A percentile compares a stretch with the other conserved stretches of the same genome.
Evolutionary conservation across 2,888 invertebrate genomes (phyloP).

Genomic region (Parochlus steinenii): DNA sequence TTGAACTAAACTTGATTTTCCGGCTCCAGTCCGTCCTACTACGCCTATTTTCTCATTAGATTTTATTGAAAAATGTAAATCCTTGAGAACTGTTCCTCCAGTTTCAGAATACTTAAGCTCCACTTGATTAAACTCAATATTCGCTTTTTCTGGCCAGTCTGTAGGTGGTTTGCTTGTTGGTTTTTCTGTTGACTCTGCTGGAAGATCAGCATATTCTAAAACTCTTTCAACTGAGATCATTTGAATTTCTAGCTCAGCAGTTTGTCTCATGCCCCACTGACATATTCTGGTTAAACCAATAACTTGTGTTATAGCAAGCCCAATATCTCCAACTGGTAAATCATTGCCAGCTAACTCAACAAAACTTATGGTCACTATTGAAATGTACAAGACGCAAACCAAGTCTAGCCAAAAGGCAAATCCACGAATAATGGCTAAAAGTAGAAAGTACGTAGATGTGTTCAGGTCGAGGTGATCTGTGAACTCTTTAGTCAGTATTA

Average conservation of each 20-base stretch:
- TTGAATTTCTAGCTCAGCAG: constrained; percentile 65
- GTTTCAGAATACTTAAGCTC: constrained; percentile 50
- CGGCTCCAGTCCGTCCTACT: constrained; percentile 78
- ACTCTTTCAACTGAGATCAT: constrained; percentile 76
- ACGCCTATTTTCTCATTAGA: constrained; percentile 52
- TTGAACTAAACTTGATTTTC: constrained; percentile 67
- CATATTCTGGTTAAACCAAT: constrained; percentile 56
- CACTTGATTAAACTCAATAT: constrained; percentile 47
- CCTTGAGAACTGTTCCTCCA: constrained; percentile 54
- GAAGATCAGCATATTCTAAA: constrained; percentile 58
- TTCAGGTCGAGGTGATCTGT: constrained; percentile 47
- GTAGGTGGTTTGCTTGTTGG: constrained; percentile 25
- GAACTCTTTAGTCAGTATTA: constrained; percentile 42
- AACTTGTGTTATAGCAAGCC: constrained; percentile 54
- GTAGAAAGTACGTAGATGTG: constrained; percentile 65
- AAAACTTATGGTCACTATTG: constrained; percentile 70
- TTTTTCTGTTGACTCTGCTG: constrained; percentile 42
- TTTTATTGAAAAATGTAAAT: constrained; percentile 45
- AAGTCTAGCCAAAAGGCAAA: constrained; percentile 87
- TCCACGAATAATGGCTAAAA: constrained; percentile 76
- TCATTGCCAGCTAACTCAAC: constrained; percentile 43
- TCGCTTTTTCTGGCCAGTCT: constrained; percentile 53
- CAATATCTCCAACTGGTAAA: constrained; percentile 45
- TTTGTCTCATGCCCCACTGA: constrained; percentile 73
- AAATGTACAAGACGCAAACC: constrained; percentile 72